Conservation (phyloP, 2,797 vertebrate genomes). For the Antennarius maculatus region DNA sequence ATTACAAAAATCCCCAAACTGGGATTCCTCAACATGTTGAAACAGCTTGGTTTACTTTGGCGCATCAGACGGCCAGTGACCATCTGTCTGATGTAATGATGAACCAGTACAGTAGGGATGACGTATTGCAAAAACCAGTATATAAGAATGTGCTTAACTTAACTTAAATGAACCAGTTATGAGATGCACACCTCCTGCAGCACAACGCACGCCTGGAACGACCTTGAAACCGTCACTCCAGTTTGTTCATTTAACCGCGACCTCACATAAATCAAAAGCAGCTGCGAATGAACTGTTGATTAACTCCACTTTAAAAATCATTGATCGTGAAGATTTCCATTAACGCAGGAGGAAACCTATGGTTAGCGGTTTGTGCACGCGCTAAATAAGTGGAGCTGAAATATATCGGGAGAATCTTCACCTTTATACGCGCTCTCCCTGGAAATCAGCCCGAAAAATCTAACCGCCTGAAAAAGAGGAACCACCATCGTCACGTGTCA, state of each 20-base stretch:
- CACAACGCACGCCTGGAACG: no score
- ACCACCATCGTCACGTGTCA: slow-evolving; percentile 6
- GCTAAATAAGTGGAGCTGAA: slow-evolving; percentile 2
- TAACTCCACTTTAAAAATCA: background rate
- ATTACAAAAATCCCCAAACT: no score
- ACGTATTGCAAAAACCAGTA: no score
- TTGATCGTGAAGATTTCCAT: slow-evolving; percentile 15
- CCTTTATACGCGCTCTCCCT: slow-evolving; percentile 5
- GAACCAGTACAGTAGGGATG: background rate
- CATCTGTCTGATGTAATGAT: background rate
- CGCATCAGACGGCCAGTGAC: background rate
- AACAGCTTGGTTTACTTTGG: slow-evolving; percentile 11
- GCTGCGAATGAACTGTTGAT: no score
- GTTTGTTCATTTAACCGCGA: no score
- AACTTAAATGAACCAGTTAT: no score
- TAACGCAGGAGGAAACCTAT: background rate
- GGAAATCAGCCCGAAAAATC: slow-evolving; percentile 37
- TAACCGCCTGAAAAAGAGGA: background rate
- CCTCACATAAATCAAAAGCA: no score
- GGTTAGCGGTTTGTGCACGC: no score
- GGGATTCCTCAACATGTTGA: background rate
- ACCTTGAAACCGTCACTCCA: no score
- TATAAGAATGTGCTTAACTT: no score
- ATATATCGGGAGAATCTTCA: slow-evolving; percentile 9
- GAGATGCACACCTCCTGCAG: no score